A percentile compares a stretch with the other conserved stretches of the same genome.
Conservation (phyloP, 1,140 invertebrate genomes). For the Danaus melanippus region DNA sequence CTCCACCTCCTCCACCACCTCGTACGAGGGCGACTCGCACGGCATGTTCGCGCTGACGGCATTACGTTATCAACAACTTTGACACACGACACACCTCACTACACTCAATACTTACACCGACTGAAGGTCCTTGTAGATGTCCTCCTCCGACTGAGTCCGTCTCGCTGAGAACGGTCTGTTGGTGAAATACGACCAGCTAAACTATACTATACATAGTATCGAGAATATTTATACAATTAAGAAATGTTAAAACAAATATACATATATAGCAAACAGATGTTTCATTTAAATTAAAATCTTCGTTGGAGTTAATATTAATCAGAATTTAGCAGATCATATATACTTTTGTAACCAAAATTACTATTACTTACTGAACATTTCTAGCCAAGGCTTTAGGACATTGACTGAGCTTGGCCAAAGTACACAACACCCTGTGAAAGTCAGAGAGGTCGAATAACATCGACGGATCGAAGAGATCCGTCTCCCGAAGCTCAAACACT, state of each 20-base stretch:
- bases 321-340: background rate
- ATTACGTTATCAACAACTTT: conserved; percentile 1
- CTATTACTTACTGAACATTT: conserved; percentile 80
- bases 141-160: conserved; percentile 83
- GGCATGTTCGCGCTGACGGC: conserved; percentile 37
- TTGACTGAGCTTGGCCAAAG: conserved; percentile 89
- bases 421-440: conserved; percentile 93
- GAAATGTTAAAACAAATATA: conserved; percentile 2
- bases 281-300: no score
- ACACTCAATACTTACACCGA: conserved; percentile 74
- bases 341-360: background rate
- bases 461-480: conserved; percentile 92
- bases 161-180: conserved; percentile 82
- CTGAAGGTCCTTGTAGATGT: conserved; percentile 87
- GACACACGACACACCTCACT: background rate
- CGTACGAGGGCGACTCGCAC: conserved; percentile 39
- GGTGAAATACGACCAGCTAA: no score
- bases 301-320: no score
- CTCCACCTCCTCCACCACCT: conserved; percentile 26
- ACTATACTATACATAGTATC: no score
- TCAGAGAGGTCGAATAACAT: conserved; percentile 96
- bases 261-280: background rate
- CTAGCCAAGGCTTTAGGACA: conserved; percentile 77
- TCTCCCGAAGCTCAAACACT: conserved; percentile 85
- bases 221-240: no score